Evolutionary conservation across 2,797 vertebrate species (phyloP).

Genomic region (Cryptoprocta ferox): DNA sequence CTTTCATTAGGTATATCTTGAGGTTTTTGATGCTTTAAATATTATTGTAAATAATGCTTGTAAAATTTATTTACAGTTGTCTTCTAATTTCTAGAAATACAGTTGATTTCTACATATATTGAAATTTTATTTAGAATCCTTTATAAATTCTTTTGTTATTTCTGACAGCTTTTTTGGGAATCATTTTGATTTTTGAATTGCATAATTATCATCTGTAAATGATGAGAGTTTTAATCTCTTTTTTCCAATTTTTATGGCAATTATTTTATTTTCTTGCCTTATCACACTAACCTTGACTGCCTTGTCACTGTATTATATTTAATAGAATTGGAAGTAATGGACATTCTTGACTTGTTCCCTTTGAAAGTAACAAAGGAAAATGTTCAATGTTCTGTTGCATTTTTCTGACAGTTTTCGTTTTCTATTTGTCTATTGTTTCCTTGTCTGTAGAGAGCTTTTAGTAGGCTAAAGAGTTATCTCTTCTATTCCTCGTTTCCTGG

Average conservation of each 20-base stretch:
- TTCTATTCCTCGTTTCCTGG: background rate
- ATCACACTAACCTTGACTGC: background rate
- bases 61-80: background rate
- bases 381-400: background rate
- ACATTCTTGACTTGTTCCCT: background rate
- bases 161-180: background rate
- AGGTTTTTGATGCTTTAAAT: background rate
- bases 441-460: background rate
- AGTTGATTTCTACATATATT: background rate
- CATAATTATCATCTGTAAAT: background rate
- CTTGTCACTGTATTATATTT: background rate
- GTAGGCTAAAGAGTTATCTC: background rate
- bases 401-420: background rate
- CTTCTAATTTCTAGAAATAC: background rate
- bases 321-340: background rate
- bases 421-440: background rate
- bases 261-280: background rate
- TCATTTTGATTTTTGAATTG: background rate
- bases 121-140: background rate
- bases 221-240: background rate
- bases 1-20: background rate
- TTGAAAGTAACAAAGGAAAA: background rate
- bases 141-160: background rate
- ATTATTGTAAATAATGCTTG: background rate
- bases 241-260: background rate